Evolutionary conservation across 2,113 vertebrate species (phyloP).

Genomic region (Erythrocercus mccallii): DNA sequence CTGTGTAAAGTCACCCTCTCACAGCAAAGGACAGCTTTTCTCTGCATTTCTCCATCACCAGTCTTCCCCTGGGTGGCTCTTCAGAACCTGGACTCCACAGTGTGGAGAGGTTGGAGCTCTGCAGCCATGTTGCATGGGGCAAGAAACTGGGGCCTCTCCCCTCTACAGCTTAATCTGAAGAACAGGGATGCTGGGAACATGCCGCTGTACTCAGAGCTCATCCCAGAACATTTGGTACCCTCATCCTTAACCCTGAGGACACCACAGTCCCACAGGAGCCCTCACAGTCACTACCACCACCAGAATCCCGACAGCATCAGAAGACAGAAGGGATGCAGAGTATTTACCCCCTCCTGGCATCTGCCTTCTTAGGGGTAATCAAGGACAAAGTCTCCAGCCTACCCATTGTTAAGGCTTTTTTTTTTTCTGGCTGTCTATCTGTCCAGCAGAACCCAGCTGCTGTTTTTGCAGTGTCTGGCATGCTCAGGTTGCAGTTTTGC

Average conservation of each 20-base stretch:
- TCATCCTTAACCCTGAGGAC: background rate
- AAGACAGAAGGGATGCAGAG: background rate
- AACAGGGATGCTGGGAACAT: background rate
- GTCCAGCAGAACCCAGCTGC: background rate
- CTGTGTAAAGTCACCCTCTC: background rate
- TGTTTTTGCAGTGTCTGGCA: background rate
- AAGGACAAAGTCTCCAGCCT: background rate
- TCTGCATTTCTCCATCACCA: background rate
- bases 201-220: background rate
- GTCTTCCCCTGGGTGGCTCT: background rate
- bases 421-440: background rate
- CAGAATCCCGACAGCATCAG: background rate
- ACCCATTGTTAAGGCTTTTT: background rate
- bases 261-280: accelerated
- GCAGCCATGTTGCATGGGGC: background rate
- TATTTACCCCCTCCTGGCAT: background rate
- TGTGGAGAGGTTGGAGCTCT: background rate
- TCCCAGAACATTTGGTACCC: background rate
- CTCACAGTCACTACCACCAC: background rate
- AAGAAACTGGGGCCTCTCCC: background rate
- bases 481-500: background rate
- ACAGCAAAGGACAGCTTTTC: accelerated
- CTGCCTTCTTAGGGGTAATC: background rate
- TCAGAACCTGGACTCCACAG: background rate
- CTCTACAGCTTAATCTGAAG: background rate